These are phyloP conservation scores for Lucifuga dentata DNA, from an alignment of 2,113 vertebrate species.

Conservation along the genomic window DNA sequence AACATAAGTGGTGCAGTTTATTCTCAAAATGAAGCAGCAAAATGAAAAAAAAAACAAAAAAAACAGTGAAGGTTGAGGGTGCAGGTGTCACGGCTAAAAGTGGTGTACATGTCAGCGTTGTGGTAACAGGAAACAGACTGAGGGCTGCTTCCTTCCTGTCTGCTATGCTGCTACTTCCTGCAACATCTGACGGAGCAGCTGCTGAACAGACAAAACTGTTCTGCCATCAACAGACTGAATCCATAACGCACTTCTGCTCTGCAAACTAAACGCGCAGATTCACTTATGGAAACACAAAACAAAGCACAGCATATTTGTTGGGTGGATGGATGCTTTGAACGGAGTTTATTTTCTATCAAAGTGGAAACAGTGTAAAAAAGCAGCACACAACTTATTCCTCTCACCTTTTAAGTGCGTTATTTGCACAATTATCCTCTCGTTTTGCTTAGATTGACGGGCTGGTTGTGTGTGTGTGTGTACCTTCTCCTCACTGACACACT, in stretches of 20 bases:
- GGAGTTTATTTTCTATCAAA: too few relatives aligned
- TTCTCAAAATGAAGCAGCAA: neutral
- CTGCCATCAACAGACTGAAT: neutral
- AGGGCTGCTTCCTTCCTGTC: constrained; percentile 56
- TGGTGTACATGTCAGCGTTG: constrained; percentile 2
- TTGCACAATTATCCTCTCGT: too few relatives aligned
- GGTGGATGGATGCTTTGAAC: too few relatives aligned
- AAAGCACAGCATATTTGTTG: too few relatives aligned
- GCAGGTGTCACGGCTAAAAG: constrained; percentile 41
- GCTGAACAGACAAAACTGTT: neutral
- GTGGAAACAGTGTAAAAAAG: too few relatives aligned
- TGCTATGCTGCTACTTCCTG: constrained; percentile 49
- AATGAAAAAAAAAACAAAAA: neutral
- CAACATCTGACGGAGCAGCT: constrained; percentile 8
- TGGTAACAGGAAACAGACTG: constrained; percentile 32
- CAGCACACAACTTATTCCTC: too few relatives aligned
- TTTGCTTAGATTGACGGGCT: neutral
- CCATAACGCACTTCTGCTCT: neutral
- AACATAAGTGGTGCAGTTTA: too few relatives aligned
- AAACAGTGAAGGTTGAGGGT: too few relatives aligned
- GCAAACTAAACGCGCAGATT: too few relatives aligned
- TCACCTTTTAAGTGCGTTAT: too few relatives aligned
- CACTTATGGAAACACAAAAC: too few relatives aligned
- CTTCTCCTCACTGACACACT: constrained; percentile 93
- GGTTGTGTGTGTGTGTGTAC: constrained; percentile 68